A percentile compares a stretch with the other conserved stretches of the same genome.
Evolutionary conservation across 2,888 invertebrate genomes (phyloP).

Genomic region (Ophion costatus): DNA sequence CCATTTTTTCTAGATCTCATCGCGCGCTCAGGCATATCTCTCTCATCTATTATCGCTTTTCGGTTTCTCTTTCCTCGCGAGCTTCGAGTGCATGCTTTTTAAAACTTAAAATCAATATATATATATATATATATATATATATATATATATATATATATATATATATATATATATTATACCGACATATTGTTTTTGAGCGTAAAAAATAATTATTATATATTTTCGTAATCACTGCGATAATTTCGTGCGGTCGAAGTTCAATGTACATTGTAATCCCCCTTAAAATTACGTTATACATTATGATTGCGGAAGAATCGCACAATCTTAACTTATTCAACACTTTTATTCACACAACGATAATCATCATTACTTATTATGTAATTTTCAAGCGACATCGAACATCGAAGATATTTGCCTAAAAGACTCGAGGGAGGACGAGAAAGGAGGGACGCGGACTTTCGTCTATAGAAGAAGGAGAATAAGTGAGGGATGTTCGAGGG

Average conservation of each 20-base stretch:
- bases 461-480: conserved; percentile 45
- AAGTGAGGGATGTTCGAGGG: conserved; percentile 75
- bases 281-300: conserved; percentile 46
- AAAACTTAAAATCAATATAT: conserved; percentile 66
- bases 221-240: conserved; percentile 43
- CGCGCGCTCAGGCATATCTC: not conserved
- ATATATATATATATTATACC: not conserved
- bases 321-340: not conserved
- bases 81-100: conserved; percentile 13
- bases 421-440: conserved; percentile 46
- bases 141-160: conserved; percentile 53
- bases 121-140: not conserved
- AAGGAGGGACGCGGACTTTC: conserved; percentile 42
- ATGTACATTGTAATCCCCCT: conserved; percentile 56
- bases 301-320: conserved; percentile 39
- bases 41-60: not conserved
- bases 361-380: conserved; percentile 19
- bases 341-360: conserved; percentile 46
- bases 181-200: conserved; percentile 35
- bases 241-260: conserved; percentile 51
- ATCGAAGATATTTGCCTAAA: conserved; percentile 74
- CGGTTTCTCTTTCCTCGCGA: conserved; percentile 19
- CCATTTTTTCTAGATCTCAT: not conserved
- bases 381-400: conserved; percentile 79
- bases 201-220: conserved; percentile 27